Percentiles rank a stretch among this genome's conserved stretches.
These are phyloP conservation scores for Smithornis capensis DNA, from an alignment of 2,113 vertebrate species.

Conservation along the genomic window DNA sequence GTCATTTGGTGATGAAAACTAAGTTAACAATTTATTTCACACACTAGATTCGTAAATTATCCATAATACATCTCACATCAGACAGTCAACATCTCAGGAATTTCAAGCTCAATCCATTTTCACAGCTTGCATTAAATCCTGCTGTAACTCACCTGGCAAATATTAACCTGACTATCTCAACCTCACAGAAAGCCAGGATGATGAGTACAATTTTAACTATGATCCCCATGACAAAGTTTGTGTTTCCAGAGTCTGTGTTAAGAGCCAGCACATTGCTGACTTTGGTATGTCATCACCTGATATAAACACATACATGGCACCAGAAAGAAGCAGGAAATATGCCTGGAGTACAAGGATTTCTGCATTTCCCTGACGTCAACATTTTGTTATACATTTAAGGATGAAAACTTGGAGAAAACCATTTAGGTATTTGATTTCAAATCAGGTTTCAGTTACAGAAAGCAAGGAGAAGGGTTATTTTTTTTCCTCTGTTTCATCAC, in stretches of 20 bases:
- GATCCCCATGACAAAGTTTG: not conserved
- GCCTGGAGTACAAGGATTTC: fast-evolving
- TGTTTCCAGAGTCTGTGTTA: not conserved
- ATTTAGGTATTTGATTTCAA: not conserved
- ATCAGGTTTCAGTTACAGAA: not conserved
- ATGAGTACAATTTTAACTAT: not conserved
- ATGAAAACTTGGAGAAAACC: not conserved
- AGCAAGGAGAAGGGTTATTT: not conserved
- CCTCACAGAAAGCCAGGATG: not conserved
- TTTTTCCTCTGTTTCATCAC: not conserved
- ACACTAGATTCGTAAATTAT: not conserved
- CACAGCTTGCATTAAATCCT: not conserved
- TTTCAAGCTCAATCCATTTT: not conserved
- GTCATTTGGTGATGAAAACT: not conserved
- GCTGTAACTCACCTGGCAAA: not conserved
- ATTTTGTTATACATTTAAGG: not conserved
- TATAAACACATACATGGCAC: fast-evolving
- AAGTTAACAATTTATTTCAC: not conserved
- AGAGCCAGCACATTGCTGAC: not conserved
- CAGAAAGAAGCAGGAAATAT: not conserved
- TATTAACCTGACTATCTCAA: not conserved
- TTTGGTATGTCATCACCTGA: not conserved
- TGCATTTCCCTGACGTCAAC: not conserved
- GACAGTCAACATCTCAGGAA: not conserved
- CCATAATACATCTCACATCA: not conserved